These are phyloP conservation scores for Pelusios castaneus DNA, from an alignment of 2,113 vertebrate genomes.

Conservation along the genomic window DNA sequence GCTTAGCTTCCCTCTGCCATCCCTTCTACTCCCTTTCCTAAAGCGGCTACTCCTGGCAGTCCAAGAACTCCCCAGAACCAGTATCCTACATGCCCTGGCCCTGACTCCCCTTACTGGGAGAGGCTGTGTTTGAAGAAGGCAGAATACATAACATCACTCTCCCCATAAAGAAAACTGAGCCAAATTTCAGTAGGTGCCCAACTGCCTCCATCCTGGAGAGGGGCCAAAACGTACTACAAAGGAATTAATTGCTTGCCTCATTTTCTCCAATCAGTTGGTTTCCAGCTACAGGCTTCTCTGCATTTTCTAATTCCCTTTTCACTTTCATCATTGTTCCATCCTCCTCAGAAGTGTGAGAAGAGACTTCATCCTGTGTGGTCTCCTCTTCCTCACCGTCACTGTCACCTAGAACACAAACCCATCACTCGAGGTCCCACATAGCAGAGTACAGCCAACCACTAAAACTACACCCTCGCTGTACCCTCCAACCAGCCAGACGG, in stretches of 20 bases:
- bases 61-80: background rate
- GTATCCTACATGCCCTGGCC: background rate
- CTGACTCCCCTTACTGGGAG: background rate
- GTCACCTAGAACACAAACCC: conserved; percentile 75
- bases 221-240: background rate
- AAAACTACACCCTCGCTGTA: conserved; percentile 26
- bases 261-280: conserved; percentile 47
- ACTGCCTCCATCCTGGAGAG: background rate
- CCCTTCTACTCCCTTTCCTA: background rate
- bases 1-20: background rate
- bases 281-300: conserved; percentile 61
- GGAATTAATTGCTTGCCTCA: conserved; percentile 71
- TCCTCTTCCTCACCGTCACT: conserved; percentile 80
- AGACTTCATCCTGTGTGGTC: conserved; percentile 83
- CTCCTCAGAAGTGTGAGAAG: conserved; percentile 82
- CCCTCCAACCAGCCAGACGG: conserved; percentile 33
- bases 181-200: background rate
- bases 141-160: background rate
- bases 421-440: background rate
- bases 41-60: background rate
- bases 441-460: background rate
- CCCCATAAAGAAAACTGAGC: background rate
- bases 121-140: background rate
- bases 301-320: conserved; percentile 76
- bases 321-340: conserved; percentile 76